These are phyloP conservation scores for Tachycineta bicolor DNA, from an alignment of 2,113 vertebrate species.

Conservation along the genomic window DNA sequence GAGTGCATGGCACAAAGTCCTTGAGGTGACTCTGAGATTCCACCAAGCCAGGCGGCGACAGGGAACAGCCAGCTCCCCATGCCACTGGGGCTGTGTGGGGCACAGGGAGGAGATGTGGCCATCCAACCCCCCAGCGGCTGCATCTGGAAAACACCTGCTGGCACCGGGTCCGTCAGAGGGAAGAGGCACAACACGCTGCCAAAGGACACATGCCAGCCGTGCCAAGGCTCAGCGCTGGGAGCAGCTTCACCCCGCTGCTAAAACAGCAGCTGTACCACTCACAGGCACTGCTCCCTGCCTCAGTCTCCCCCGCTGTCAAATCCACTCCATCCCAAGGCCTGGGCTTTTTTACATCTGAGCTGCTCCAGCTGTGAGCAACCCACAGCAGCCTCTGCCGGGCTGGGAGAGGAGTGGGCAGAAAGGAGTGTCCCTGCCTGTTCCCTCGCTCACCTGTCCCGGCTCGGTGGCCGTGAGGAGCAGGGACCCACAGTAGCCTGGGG, in stretches of 20 bases:
- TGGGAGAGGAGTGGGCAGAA: neutral
- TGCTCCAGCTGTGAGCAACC: neutral
- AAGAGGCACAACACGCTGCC: neutral
- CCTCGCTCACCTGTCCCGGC: accelerated
- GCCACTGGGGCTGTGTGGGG: accelerated
- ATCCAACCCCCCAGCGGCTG: neutral
- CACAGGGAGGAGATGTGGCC: neutral
- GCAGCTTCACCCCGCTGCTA: neutral
- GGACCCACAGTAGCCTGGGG: accelerated
- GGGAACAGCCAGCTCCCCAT: neutral
- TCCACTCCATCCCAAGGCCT: neutral
- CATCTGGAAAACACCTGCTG: neutral
- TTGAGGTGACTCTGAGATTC: accelerated
- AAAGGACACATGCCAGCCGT: neutral
- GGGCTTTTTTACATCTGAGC: neutral
- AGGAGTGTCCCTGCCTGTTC: neutral
- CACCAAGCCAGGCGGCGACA: neutral
- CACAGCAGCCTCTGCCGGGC: neutral
- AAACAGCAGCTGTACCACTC: neutral
- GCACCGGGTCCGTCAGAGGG: accelerated
- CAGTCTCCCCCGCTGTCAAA: neutral
- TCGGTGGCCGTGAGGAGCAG: neutral
- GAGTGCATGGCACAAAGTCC: neutral
- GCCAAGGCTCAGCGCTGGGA: neutral
- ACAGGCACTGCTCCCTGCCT: neutral